Conservation (phyloP, 2,113 vertebrate genomes). For the Lepisosteus oculatus region DNA sequence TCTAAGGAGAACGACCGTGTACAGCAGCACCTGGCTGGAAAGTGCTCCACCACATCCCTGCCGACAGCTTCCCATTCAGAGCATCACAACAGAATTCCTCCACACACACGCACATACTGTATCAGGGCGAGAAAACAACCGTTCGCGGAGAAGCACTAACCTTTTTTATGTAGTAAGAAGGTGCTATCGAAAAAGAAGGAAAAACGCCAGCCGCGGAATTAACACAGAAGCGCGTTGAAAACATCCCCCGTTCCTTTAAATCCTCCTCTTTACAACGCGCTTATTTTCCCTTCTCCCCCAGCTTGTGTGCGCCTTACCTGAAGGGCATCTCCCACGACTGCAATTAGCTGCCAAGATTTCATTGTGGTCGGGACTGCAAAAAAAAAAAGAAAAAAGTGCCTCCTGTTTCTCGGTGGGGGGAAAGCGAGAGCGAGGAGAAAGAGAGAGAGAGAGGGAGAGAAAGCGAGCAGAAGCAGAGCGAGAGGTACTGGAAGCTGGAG, state of each 20-base stretch:
- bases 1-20: no score
- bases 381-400: constrained; percentile 40
- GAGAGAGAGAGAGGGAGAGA: constrained; percentile 8
- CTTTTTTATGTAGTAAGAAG: constrained; percentile 36
- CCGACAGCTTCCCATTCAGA: constrained; percentile 17
- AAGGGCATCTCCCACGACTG: constrained; percentile 75
- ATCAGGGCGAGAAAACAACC: constrained; percentile 5
- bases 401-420: constrained; percentile 39
- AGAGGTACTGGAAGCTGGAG: constrained; percentile 43
- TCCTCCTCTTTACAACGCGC: constrained; percentile 31
- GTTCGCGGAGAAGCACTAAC: constrained; percentile 34
- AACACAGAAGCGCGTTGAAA: constrained; percentile 39
- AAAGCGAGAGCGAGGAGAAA: constrained; percentile 35
- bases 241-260: constrained; percentile 43
- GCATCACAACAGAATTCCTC: constrained; percentile 23
- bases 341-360: constrained; percentile 73
- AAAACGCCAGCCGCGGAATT: constrained; percentile 38
- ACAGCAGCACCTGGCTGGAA: constrained; percentile 23
- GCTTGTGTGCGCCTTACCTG: constrained; percentile 62
- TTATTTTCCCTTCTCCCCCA: constrained; percentile 39
- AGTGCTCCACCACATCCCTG: constrained; percentile 17
- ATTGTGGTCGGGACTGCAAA: constrained; percentile 53
- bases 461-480: constrained; percentile 43
- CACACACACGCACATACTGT: constrained; percentile 20
- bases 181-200: constrained; percentile 34